These are phyloP conservation scores for Gymnosoma rotundatum DNA, from an alignment of 2,888 invertebrate genomes.

Conservation along the genomic window DNA sequence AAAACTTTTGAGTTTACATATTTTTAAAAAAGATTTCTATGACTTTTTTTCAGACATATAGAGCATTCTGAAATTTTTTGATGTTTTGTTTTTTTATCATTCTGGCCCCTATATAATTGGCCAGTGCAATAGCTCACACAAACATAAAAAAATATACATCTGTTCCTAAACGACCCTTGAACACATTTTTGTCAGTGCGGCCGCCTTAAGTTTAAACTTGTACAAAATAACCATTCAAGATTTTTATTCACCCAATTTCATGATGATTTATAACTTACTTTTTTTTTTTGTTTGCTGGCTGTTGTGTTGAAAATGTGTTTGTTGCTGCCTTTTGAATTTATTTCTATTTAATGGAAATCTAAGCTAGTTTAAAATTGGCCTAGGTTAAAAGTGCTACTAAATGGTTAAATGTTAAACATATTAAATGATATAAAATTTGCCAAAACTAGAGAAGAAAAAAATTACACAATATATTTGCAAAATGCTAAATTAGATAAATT, in stretches of 20 bases:
- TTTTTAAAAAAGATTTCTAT: too few species aligned
- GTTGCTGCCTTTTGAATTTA: neutral
- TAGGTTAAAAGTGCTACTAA: conserved; percentile 48
- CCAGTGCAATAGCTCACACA: neutral
- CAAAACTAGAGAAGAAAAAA: neutral
- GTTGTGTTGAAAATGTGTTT: conserved; percentile 22
- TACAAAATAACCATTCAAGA: conserved; percentile 16
- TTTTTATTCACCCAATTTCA: conserved; percentile 11
- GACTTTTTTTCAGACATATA: too few species aligned
- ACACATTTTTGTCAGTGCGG: neutral
- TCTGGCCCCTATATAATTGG: neutral
- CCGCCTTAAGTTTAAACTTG: conserved; percentile 26
- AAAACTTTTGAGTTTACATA: too few species aligned
- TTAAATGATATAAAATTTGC: conserved; percentile 19
- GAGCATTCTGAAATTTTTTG: too few species aligned
- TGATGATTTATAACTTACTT: conserved; percentile 20
- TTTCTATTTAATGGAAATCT: conserved; percentile 27
- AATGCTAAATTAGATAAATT: conserved; percentile 1
- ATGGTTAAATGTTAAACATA: conserved; percentile 55
- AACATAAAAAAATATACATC: neutral
- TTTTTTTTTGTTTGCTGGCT: neutral
- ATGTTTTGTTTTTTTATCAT: neutral
- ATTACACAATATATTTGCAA: neutral
- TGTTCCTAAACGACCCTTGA: neutral
- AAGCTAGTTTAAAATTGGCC: conserved; percentile 4